Conservation (phyloP, 1,140 invertebrate genomes). For the Acarapis woodi region DNA sequence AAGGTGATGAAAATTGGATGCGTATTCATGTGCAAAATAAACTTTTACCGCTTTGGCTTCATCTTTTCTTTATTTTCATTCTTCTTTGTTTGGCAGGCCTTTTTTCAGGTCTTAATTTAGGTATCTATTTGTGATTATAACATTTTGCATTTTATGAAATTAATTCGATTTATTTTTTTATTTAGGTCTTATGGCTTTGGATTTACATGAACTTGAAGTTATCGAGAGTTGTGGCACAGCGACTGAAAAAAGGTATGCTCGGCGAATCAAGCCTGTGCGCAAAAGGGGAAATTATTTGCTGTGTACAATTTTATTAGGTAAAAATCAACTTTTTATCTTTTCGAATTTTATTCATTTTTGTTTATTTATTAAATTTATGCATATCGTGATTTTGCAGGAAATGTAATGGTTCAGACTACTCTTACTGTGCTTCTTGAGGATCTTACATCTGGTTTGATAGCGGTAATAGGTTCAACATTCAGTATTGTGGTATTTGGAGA, state of each 20-base stretch:
- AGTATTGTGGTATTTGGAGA: constrained; percentile 16
- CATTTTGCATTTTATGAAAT: too few species aligned
- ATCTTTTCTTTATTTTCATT: constrained; percentile 20
- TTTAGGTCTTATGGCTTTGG: constrained; percentile 79
- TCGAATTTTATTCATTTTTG: too few species aligned
- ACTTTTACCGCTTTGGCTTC: constrained; percentile 21
- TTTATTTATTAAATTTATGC: too few species aligned
- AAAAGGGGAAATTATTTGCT: constrained; percentile 83
- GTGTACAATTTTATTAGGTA: constrained; percentile 70
- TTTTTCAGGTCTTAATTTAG: constrained; percentile 78
- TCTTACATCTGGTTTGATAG: constrained; percentile 18
- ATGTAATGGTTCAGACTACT: constrained; percentile 14
- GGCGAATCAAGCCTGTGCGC: constrained; percentile 57
- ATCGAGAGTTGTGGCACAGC: constrained; percentile 15
- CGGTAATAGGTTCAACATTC: constrained; percentile 14
- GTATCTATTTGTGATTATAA: too few species aligned
- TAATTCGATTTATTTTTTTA: too few species aligned
- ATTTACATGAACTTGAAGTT: constrained; percentile 33
- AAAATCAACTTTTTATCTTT: too few species aligned
- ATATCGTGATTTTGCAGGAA: too few species aligned
- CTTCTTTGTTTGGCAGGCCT: too few species aligned
- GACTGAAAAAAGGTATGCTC: constrained; percentile 24
- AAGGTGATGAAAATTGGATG: constrained; percentile 16
- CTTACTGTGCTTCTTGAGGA: constrained; percentile 17
- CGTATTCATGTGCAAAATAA: constrained; percentile 11